A percentile compares a stretch with the other conserved stretches of the same genome.
These are phyloP conservation scores for Ptychadena robeensis DNA, from an alignment of 2,797 vertebrate species.

Conservation along the genomic window DNA sequence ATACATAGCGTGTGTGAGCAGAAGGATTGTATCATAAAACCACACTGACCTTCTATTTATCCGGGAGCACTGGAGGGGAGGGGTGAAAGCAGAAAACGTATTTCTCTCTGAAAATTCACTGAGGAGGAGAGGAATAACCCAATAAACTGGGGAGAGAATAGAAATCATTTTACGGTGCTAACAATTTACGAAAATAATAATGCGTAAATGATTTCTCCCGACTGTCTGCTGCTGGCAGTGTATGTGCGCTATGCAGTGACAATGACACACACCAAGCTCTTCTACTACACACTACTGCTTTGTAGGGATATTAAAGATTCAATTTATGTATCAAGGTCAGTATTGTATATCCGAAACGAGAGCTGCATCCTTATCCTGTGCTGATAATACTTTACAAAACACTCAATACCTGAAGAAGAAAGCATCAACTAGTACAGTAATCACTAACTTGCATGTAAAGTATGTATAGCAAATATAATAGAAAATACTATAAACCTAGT, in stretches of 20 bases:
- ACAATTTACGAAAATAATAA: conserved; percentile 30
- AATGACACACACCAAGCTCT: conserved; percentile 4
- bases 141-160: conserved; percentile 41
- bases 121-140: conserved; percentile 47
- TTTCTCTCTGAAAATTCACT: conserved; percentile 48
- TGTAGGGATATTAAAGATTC: conserved; percentile 18
- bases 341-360: conserved; percentile 1
- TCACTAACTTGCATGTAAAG: neutral
- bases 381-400: neutral
- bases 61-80: conserved; percentile 5
- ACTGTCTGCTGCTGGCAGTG: conserved; percentile 15
- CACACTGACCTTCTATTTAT: conserved; percentile 56
- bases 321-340: conserved; percentile 47
- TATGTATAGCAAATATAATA: neutral
- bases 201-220: conserved; percentile 35
- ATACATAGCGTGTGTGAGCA: conserved; percentile 56
- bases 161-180: conserved; percentile 29
- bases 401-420: neutral
- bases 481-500: no score
- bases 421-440: neutral
- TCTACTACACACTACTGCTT: conserved; percentile 11
- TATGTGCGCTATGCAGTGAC: conserved; percentile 21
- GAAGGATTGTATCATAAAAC: conserved; percentile 62
- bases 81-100: conserved; percentile 1
- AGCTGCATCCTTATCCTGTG: neutral